phyloP scores from a whole-genome alignment of 2,888 invertebrate genomes.

The Cerceris ruficornis region DNA sequence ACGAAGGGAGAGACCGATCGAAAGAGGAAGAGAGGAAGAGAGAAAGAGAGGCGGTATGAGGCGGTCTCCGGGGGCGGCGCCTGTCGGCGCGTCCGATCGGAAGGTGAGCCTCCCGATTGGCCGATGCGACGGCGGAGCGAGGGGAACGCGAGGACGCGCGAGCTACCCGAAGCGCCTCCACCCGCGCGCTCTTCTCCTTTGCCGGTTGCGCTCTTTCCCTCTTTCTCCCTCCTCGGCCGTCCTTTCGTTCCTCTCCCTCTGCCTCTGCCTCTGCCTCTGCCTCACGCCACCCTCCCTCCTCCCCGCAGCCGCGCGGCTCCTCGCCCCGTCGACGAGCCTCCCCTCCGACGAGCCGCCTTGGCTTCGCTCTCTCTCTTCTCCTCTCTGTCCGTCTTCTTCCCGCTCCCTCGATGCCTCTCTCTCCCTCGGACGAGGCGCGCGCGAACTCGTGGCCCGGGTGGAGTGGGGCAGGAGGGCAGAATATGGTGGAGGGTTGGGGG shows the following conservation, averaged over 20 bases:
- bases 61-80: constrained; percentile 75
- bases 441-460: neutral
- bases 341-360: constrained; percentile 5
- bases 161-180: constrained; percentile 60
- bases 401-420: constrained; percentile 1
- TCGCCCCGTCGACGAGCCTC: neutral
- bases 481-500: too few species aligned
- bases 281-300: constrained; percentile 15
- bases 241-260: constrained; percentile 19
- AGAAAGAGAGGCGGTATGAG: constrained; percentile 72
- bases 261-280: constrained; percentile 3
- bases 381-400: constrained; percentile 7
- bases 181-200: constrained; percentile 50
- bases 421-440: neutral
- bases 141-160: constrained; percentile 70
- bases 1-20: constrained; percentile 54
- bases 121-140: constrained; percentile 54
- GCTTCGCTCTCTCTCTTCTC: neutral
- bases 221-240: constrained; percentile 4
- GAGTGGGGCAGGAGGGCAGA: too few species aligned
- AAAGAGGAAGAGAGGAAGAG: constrained; percentile 44
- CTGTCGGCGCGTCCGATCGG: constrained; percentile 68
- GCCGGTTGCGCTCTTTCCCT: constrained; percentile 18
- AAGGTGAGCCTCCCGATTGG: constrained; percentile 65
- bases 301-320: constrained; percentile 16